phyloP scores from a whole-genome alignment of 2,113 vertebrate species.

The Prochilodus magdalenae region DNA sequence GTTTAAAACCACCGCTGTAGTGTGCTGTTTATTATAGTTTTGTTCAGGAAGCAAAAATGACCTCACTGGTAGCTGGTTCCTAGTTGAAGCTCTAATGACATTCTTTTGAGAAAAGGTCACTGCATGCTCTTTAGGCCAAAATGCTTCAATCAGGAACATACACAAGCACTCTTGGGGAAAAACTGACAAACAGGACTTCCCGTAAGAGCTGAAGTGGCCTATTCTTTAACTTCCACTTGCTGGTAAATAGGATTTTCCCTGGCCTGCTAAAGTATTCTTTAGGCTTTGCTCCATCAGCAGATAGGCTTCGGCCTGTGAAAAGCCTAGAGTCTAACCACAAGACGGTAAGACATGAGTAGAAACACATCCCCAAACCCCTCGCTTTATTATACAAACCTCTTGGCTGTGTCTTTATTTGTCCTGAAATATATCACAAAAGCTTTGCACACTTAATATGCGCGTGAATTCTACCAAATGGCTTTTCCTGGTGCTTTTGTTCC shows the following conservation, averaged over 20 bases:
- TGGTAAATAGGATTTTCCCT: constrained; percentile 42
- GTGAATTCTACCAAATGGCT: constrained; percentile 51
- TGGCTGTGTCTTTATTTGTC: constrained; percentile 39
- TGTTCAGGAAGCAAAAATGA: too few relatives aligned
- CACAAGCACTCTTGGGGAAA: constrained; percentile 9
- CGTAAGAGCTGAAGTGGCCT: constrained; percentile 20
- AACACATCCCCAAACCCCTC: constrained; percentile 47
- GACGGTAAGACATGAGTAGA: constrained; percentile 47
- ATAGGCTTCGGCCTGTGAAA: constrained; percentile 54
- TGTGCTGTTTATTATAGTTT: too few relatives aligned
- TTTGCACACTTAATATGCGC: constrained; percentile 45
- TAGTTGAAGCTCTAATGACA: too few relatives aligned
- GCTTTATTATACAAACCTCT: constrained; percentile 53
- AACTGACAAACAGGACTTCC: constrained; percentile 14
- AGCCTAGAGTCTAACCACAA: constrained; percentile 54
- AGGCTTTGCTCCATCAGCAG: constrained; percentile 45
- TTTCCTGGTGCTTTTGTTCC: constrained; percentile 60
- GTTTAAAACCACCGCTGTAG: too few relatives aligned
- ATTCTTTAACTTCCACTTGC: constrained; percentile 31
- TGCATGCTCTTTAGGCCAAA: not conserved
- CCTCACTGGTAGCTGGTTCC: too few relatives aligned
- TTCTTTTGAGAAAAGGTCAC: too few relatives aligned
- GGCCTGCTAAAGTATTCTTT: constrained; percentile 43
- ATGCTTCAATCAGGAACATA: not conserved
- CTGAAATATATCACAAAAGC: constrained; percentile 47